Evolutionary conservation across 1,140 invertebrate species (phyloP).

Genomic region (Thaumetopoea pityocampa): DNA sequence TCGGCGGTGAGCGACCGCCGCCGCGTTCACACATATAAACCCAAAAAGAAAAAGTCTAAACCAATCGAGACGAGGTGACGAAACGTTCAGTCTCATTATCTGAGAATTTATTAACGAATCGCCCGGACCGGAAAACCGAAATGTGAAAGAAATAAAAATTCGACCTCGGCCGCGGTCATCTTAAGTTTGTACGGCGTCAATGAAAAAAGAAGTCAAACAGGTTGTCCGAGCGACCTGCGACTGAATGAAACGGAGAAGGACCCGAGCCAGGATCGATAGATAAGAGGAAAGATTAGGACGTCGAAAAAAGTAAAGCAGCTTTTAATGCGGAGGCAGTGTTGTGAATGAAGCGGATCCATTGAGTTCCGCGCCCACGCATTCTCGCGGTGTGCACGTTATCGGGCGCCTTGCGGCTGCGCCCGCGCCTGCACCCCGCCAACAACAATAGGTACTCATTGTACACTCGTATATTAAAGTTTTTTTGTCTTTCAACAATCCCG

Average conservation of each 20-base stretch:
- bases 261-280: slow-evolving; percentile 60
- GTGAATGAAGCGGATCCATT: slow-evolving; percentile 72
- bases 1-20: slow-evolving; percentile 48
- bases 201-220: slow-evolving; percentile 70
- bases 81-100: slow-evolving; percentile 75
- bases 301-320: slow-evolving; percentile 65
- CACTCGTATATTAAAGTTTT: slow-evolving; percentile 46
- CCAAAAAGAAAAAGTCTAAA: slow-evolving; percentile 61
- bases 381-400: slow-evolving; percentile 35
- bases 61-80: slow-evolving; percentile 73
- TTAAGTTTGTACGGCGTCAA: slow-evolving; percentile 67
- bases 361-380: slow-evolving; percentile 63
- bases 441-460: slow-evolving; percentile 52
- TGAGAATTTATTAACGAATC: slow-evolving; percentile 76
- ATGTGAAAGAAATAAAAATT: slow-evolving; percentile 75
- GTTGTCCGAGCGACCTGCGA: slow-evolving; percentile 55
- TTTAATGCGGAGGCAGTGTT: slow-evolving; percentile 69
- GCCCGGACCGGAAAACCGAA: slow-evolving; percentile 71
- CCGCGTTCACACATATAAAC: slow-evolving; percentile 64
- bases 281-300: slow-evolving; percentile 69
- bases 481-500: slow-evolving; percentile 49
- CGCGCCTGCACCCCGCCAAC: slow-evolving; percentile 18
- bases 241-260: slow-evolving; percentile 71
- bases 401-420: slow-evolving; percentile 30
- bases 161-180: slow-evolving; percentile 72